Evolutionary conservation across 2,113 vertebrate genomes (phyloP).

Genomic region (Scatophagus argus): DNA sequence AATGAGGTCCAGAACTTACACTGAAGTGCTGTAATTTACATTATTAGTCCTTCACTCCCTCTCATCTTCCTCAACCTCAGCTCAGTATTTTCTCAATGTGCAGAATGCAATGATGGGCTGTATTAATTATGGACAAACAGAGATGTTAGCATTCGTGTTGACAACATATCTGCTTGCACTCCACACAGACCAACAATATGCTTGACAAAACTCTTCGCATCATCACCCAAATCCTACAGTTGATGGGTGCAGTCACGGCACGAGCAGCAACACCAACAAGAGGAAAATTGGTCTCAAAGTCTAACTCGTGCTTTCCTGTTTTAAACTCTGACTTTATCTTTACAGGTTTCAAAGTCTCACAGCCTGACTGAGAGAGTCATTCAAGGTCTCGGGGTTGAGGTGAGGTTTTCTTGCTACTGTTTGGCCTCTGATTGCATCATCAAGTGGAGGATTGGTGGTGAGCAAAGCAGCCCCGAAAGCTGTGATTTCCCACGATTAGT

Average conservation of each 20-base stretch:
- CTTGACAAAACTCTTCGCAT: slow-evolving; percentile 1
- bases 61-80: not conserved
- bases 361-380: slow-evolving; percentile 1
- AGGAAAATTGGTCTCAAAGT: not conserved
- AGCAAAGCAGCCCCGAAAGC: slow-evolving; percentile 4
- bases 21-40: not conserved
- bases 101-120: not conserved
- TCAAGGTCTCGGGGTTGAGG: slow-evolving; percentile 29
- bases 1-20: not conserved
- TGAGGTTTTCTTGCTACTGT: slow-evolving; percentile 37
- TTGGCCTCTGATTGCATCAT: slow-evolving; percentile 58
- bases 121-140: not conserved
- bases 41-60: not conserved
- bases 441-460: slow-evolving; percentile 27
- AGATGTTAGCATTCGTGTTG: not conserved
- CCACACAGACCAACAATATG: not conserved
- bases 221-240: not conserved
- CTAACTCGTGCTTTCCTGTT: not conserved
- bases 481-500: slow-evolving; percentile 33
- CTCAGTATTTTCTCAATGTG: not conserved
- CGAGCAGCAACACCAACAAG: not conserved
- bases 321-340: slow-evolving; percentile 9
- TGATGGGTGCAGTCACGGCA: not conserved
- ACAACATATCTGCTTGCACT: not conserved
- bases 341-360: slow-evolving; percentile 16